Evolutionary conservation across 2,113 vertebrate species (phyloP), one percentile per base, ranked within the genome.

Genomic region (Aspiorhynchus laticeps): DNA sequence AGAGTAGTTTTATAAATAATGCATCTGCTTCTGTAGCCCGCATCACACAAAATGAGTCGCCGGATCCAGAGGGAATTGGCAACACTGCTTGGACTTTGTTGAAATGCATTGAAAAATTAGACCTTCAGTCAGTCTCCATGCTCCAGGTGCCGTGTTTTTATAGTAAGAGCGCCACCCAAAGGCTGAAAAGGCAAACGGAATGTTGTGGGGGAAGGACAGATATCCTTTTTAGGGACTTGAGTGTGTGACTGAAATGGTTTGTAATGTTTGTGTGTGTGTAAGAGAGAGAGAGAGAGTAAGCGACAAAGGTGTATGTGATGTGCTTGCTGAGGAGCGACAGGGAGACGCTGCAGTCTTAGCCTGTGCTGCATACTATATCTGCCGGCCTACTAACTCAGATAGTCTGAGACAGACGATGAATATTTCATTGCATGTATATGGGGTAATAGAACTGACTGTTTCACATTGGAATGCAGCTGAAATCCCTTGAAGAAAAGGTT

Each of bases 391-490:
- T 82, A 82, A 92, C 89, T 91, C 85, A 67, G 90, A 92, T 90
- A 90, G 90, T 90, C 85, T 85, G 88, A 91, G 92, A 93, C 90
- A 90, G 93, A 91, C 85, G 89, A 94, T 94, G 91, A 94, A 95
- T 94, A 93, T 95, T 95, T 95, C 91, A 94, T 93, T 86, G 89
- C 88, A 69, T 80, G 87, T 87, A 93, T 94, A 92, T 89, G 86
- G 90, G 87, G 90, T 92, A 92, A 92, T 90, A 84, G 90, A 91
- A 91, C 89, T 73, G 87, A 85, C 87, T 33, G 77, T 41, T 90
- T 89, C 86, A 89, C 90, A 91, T 92, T 92, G 91, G 90, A 94
- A 93, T 91, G 91, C 92, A 93, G 92, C 93, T 86, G 24, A 43
- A n/a, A 75, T 75, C 21, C 2, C 38, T 26, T 26, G 73, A 43